Evolutionary conservation across 2,113 vertebrate species (phyloP).

Genomic region (Isurus oxyrinchus): DNA sequence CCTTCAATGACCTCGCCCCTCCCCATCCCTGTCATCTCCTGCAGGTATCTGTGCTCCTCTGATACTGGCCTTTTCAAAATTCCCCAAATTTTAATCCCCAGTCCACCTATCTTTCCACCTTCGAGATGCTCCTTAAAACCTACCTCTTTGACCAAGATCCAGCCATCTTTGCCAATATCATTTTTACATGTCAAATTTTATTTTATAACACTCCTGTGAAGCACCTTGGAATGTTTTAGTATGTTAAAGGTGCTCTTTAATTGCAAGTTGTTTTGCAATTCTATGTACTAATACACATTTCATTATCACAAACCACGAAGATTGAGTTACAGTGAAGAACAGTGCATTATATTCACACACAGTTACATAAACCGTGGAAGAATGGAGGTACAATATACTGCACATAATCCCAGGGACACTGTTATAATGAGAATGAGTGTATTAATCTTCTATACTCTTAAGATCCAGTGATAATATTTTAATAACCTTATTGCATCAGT

Average conservation of each 20-base stretch:
- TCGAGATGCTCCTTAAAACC: not conserved
- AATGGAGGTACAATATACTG: not conserved
- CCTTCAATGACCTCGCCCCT: too few species aligned
- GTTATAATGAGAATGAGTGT: not conserved
- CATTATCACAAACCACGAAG: not conserved
- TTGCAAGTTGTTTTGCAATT: not conserved
- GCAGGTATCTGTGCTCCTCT: not conserved
- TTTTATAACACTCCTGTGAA: not conserved
- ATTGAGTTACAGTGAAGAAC: not conserved
- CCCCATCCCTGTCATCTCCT: not conserved
- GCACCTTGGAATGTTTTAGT: not conserved
- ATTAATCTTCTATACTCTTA: slow-evolving; percentile 30
- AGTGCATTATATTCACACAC: too few species aligned
- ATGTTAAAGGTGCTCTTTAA: not conserved
- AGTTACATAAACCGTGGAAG: not conserved
- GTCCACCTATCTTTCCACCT: not conserved
- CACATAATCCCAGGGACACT: not conserved
- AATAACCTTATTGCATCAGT: slow-evolving; percentile 36
- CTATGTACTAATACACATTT: not conserved
- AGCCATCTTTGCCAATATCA: not conserved
- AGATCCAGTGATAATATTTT: slow-evolving; percentile 33
- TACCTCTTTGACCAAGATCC: not conserved
- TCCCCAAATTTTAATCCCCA: not conserved
- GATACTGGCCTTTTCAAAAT: not conserved
- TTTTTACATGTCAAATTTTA: not conserved